phyloP scores from a whole-genome alignment of 92 coral and sea anemone species.

The Nematostella vectensis region DNA sequence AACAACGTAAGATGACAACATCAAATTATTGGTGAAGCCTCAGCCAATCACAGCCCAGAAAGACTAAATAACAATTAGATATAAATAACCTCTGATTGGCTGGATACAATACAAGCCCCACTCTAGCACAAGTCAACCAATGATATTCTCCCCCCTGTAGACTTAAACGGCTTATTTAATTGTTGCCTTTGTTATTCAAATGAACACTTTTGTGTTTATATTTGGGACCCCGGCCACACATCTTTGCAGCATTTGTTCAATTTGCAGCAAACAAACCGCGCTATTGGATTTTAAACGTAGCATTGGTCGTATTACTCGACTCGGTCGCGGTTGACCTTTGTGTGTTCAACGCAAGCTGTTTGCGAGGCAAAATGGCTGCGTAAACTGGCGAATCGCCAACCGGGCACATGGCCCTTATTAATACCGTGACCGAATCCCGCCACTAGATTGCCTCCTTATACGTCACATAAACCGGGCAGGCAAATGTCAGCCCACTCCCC shows the following conservation, averaged over 20 bases:
- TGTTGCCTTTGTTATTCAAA: constrained; percentile 91
- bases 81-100: constrained; percentile 87
- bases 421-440: no score
- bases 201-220: constrained; percentile 47
- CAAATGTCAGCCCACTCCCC: no score
- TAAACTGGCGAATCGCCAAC: constrained; percentile 78
- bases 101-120: constrained; percentile 60
- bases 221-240: no score
- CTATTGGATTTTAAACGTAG: no score
- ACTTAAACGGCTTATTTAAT: constrained; percentile 96
- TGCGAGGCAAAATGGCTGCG: no score
- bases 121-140: constrained; percentile 77
- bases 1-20: constrained; percentile 69
- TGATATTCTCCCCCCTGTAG: constrained; percentile 70
- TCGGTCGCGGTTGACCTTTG: no score
- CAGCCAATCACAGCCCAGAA: constrained; percentile 63
- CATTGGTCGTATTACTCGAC: no score
- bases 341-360: no score
- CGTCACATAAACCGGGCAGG: no score
- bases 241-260: no score
- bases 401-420: constrained; percentile 92
- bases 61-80: constrained; percentile 49
- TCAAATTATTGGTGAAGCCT: constrained; percentile 16
- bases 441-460: no score
- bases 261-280: no score